Evolutionary conservation across 2,113 vertebrate genomes (phyloP).

Genomic region (Struthidea cinerea): DNA sequence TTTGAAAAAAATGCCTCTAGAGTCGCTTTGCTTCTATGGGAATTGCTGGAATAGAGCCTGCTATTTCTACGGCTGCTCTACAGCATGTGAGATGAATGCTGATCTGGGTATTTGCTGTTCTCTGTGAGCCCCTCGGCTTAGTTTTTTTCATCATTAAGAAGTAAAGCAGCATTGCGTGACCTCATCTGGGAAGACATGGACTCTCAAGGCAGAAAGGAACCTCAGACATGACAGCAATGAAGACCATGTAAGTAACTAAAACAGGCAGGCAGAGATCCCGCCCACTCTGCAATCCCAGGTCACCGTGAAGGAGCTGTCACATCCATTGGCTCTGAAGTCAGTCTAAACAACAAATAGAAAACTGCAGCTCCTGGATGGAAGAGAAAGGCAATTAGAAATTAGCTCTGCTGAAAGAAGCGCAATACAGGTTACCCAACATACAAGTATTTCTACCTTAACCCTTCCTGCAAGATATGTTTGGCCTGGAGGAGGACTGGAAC

Average conservation of each 20-base stretch:
- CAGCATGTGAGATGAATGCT: background rate
- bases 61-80: background rate
- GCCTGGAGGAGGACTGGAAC: background rate
- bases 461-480: background rate
- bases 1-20: background rate
- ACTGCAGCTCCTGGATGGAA: background rate
- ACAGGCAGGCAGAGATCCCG: background rate
- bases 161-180: background rate
- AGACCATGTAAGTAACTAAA: background rate
- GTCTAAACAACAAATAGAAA: background rate
- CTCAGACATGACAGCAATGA: background rate
- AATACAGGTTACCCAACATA: accelerated
- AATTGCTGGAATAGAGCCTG: background rate
- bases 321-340: background rate
- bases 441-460: background rate
- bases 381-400: background rate
- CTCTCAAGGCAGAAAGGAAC: background rate
- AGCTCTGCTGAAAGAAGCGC: background rate
- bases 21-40: background rate
- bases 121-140: background rate
- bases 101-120: background rate
- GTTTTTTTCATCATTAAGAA: background rate
- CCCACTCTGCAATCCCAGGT: background rate
- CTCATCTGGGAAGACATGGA: background rate
- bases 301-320: background rate